Base-by-base conservation (phyloP, 1,140 invertebrate species). In the Drosophila ohnishii region DNA sequence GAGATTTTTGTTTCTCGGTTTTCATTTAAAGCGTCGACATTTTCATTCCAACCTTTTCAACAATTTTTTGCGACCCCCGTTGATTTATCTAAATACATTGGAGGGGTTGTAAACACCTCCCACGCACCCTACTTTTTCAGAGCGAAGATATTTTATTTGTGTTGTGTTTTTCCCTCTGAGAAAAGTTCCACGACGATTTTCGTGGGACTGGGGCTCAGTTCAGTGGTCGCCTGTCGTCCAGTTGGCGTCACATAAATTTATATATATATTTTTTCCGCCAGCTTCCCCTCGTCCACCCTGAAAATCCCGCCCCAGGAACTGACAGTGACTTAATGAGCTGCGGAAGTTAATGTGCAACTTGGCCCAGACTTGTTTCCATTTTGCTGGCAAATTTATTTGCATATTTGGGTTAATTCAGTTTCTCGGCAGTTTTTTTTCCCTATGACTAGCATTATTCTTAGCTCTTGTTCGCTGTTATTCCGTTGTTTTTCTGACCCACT, bases 281-380 rank as follows among this genome's bases (percentile, higher is more conserved):
- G 67, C 60, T 44, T 51, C 40, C 35, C 55, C 48, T 25, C 10
- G 47, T 50, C 28, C 62, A 56, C 45, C 37, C 62, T 35, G 50
- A 45, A n/a, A 35, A 53, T 59, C 13, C 48, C 32, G 32, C 58
- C 45, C 28, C 22, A 34, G 11, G 28, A 53, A 32, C 79, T 83
- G 83, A 87, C 83, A 83, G 84, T 64, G 84, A 86, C 83, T 87
- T 87, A 87, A 87, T 87, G 84, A 88, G 83, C 84, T 87, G 79
- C 76, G 84, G 83, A 87, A 88, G 83, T 87, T 87, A 88, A 87
- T 87, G 84, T 88, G 79, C 76, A 88, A 76, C 79, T 77, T 73
- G 56, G 57, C 58, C 57, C 57, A 59, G 69, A 79, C 75, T 77
- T 69, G 73, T 82, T 67, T 65, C 59, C 50, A 69, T 74, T 78